Evolutionary conservation across 2,888 invertebrate species (phyloP).

Genomic region (Cantharis rustica): DNA sequence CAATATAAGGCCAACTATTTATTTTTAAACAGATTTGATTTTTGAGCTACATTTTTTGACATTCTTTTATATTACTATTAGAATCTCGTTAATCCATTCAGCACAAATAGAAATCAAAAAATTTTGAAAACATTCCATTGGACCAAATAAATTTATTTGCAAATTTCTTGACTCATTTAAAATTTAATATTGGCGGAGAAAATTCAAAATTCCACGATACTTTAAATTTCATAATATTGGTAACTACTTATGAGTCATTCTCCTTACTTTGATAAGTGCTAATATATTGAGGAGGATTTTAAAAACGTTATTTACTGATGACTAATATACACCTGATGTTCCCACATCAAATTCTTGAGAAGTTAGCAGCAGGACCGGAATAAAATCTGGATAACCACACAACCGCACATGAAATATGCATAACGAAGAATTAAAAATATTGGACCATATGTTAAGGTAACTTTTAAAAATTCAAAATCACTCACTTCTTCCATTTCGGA

Average conservation of each 20-base stretch:
- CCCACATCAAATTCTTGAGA: background rate
- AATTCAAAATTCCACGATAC: background rate
- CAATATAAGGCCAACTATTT: too few relatives aligned
- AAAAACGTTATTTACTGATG: background rate
- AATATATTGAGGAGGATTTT: background rate
- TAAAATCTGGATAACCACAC: background rate
- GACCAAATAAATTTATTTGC: background rate
- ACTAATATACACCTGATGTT: background rate
- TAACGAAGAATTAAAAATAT: background rate
- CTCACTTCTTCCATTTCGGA: conserved; percentile 73
- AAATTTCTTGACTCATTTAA: background rate
- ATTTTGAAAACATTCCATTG: too few relatives aligned
- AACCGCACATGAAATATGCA: background rate
- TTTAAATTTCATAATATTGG: background rate
- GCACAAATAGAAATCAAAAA: too few relatives aligned
- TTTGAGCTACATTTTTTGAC: too few relatives aligned
- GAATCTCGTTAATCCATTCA: too few relatives aligned
- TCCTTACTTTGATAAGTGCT: background rate
- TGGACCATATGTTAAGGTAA: background rate
- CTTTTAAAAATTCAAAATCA: background rate
- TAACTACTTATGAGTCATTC: background rate
- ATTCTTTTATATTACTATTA: too few relatives aligned
- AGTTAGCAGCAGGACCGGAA: background rate
- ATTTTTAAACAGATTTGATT: too few relatives aligned
- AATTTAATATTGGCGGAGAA: background rate